These are phyloP conservation scores for Strigamia transsilvanica DNA, from an alignment of 2,888 invertebrate genomes.

Conservation along the genomic window DNA sequence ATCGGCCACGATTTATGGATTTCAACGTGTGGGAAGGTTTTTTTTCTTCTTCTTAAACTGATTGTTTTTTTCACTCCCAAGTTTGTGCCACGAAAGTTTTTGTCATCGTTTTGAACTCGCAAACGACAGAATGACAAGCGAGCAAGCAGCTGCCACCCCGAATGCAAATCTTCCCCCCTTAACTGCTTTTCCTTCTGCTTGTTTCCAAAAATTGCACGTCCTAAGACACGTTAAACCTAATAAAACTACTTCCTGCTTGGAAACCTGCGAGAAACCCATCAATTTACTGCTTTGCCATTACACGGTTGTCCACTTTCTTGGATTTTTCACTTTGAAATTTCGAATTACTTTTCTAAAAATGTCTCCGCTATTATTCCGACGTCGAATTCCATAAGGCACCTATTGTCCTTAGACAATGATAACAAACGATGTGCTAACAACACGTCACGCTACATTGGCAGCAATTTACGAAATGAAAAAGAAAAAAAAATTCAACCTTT, in stretches of 20 bases:
- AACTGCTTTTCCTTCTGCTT: slow-evolving; percentile 22
- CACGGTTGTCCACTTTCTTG: too few relatives aligned
- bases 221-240: not conserved
- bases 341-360: not conserved
- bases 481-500: not conserved
- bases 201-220: slow-evolving; percentile 26
- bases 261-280: not conserved
- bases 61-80: slow-evolving; percentile 10
- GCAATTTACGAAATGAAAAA: not conserved
- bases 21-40: not conserved
- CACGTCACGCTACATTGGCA: slow-evolving; percentile 10
- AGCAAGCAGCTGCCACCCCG: slow-evolving; percentile 24
- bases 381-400: not conserved
- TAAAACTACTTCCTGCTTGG: not conserved
- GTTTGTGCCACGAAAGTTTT: not conserved
- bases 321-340: not conserved
- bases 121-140: slow-evolving; percentile 39
- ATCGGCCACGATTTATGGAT: not conserved
- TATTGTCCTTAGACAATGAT: slow-evolving; percentile 20
- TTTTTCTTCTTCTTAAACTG: not conserved
- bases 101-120: slow-evolving; percentile 11
- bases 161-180: slow-evolving; percentile 21
- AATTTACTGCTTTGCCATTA: not conserved
- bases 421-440: slow-evolving; percentile 28
- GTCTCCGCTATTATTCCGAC: not conserved